phyloP scores from a whole-genome alignment of 2,797 vertebrate genomes.

The Avahi laniger region DNA sequence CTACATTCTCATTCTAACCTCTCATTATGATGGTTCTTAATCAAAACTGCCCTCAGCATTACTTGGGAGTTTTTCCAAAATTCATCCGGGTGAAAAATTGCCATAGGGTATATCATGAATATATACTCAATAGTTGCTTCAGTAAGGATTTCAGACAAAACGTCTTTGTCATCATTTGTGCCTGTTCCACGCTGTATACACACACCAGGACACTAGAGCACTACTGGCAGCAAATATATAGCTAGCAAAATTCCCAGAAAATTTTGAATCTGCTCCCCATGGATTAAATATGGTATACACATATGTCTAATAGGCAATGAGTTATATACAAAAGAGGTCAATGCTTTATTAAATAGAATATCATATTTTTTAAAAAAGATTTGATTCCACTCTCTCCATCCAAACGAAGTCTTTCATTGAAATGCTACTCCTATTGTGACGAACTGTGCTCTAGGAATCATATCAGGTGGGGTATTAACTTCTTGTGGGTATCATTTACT shows the following conservation, averaged over 20 bases:
- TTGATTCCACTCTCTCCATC: background rate
- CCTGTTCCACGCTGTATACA: background rate
- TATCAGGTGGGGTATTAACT: slow-evolving; percentile 17
- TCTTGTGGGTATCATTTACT: background rate
- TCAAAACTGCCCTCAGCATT: background rate
- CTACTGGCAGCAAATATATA: background rate
- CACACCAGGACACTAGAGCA: background rate
- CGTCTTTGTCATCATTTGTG: background rate
- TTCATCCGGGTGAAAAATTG: background rate
- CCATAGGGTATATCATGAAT: background rate
- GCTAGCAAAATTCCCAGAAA: background rate
- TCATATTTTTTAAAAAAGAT: background rate
- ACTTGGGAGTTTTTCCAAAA: background rate
- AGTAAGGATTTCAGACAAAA: background rate
- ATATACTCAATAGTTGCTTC: background rate
- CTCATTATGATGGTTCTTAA: background rate
- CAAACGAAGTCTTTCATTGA: background rate
- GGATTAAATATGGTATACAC: background rate
- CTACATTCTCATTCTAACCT: background rate
- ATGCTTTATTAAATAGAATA: background rate
- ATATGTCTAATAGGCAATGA: background rate
- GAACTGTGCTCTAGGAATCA: background rate
- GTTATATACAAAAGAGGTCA: background rate
- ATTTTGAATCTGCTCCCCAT: background rate
- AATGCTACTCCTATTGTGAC: background rate